These are phyloP conservation scores for silkworm (Bombyx mori) DNA, from an alignment of 1,140 invertebrate species.

Conservation along the genomic window ASM3026992v2 NC_085129.1:10050501-10051000, in stretches of 20 bases:
- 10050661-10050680: neutral
- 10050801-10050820: too few relatives aligned
- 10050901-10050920: constrained; percentile 9
- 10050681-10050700: too few relatives aligned
- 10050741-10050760: too few relatives aligned
- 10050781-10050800: too few relatives aligned
- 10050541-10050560: constrained; percentile 45
- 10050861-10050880: neutral
- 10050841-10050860: too few relatives aligned
- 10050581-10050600: constrained; percentile 50
- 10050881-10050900: constrained; percentile 29
- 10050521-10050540: constrained; percentile 40
- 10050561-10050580: constrained; percentile 46
- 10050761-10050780: too few relatives aligned
- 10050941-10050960: constrained; percentile 54
- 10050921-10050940: constrained; percentile 39
- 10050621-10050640: neutral
- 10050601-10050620: constrained; percentile 30
- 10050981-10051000: constrained; percentile 9
- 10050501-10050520: constrained; percentile 27
- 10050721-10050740: too few relatives aligned
- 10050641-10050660: neutral
- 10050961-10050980: constrained; percentile 41
- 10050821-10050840: too few relatives aligned
- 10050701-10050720: too few relatives aligned